phyloP scores from a whole-genome alignment of 2,113 vertebrate genomes.

The rabbit (Oryctolagus cuniculus) region mOryCun1.1 NC_091433.1:125409001-125409500 shows the following conservation, averaged over 20 bases:
- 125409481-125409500: not conserved
- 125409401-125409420: no score
- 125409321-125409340: not conserved
- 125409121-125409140: not conserved
- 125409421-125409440: not conserved
- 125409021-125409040: not conserved
- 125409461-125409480: not conserved
- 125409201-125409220: not conserved
- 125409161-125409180: not conserved
- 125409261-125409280: not conserved
- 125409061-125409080: not conserved
- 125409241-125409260: not conserved
- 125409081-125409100: not conserved
- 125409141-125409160: not conserved
- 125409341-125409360: not conserved
- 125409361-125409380: not conserved
- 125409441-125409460: not conserved
- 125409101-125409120: not conserved
- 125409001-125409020: not conserved
- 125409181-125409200: not conserved
- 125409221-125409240: not conserved
- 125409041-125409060: not conserved
- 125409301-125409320: not conserved
- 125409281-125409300: not conserved
- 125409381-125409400: not conserved